Evolutionary conservation across 37 sponge, comb jelly and placozoan genomes (phyloP).

Genomic region (Geodia barretti): DNA sequence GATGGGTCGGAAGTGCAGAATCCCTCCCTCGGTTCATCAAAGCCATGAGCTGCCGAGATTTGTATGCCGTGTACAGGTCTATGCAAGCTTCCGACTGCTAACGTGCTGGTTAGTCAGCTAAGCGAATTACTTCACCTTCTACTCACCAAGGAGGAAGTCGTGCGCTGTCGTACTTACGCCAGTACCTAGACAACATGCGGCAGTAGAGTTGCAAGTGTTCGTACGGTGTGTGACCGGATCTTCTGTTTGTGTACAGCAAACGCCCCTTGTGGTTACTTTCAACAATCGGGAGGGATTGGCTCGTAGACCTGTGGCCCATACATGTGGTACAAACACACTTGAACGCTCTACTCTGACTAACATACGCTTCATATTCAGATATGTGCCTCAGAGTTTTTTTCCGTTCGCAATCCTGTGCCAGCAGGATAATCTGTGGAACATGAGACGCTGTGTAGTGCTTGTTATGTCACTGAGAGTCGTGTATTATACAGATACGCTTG

Average conservation of each 20-base stretch:
- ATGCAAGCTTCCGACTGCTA: conserved; percentile 14
- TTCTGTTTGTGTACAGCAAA: not conserved
- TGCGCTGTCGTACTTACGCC: conserved; percentile 15
- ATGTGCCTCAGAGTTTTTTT: conserved; percentile 6
- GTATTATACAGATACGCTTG: too few species aligned
- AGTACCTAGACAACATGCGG: conserved; percentile 23
- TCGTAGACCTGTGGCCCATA: conserved; percentile 17
- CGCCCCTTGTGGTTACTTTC: not conserved
- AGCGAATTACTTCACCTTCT: not conserved
- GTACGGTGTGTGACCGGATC: conserved; percentile 27
- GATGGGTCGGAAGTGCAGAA: conserved; percentile 6
- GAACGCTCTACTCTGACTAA: conserved; percentile 9
- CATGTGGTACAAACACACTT: conserved; percentile 1
- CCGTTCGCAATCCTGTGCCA: not conserved
- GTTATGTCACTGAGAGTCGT: too few species aligned
- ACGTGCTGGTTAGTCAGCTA: conserved; percentile 7
- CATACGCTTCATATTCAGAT: conserved; percentile 15
- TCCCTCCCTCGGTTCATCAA: conserved; percentile 8
- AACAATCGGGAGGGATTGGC: conserved; percentile 6
- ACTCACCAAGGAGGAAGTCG: not conserved
- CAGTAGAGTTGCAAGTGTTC: not conserved
- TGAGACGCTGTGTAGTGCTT: too few species aligned
- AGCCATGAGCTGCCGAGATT: not conserved
- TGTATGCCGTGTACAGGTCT: conserved; percentile 5
- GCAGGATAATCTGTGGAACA: conserved; percentile 3